These are phyloP conservation scores for Brachionus paranguensis DNA, from an alignment of 1,140 invertebrate genomes.

Conservation along the genomic window DNA sequence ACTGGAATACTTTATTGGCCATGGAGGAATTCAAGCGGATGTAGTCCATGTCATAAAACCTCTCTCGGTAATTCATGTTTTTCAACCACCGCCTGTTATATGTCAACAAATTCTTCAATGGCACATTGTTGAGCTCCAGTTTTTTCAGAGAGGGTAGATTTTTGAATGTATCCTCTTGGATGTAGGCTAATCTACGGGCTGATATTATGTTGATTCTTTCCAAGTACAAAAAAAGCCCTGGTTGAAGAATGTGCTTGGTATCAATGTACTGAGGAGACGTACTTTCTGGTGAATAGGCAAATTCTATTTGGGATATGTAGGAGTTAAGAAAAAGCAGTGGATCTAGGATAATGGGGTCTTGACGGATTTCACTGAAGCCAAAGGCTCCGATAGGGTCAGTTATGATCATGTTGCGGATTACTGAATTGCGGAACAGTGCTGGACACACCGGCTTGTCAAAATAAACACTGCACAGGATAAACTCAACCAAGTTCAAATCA, in stretches of 20 bases:
- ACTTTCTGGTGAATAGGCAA: neutral
- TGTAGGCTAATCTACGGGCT: neutral
- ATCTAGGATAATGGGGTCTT: neutral
- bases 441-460: neutral
- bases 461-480: conserved; percentile 1
- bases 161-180: conserved; percentile 19
- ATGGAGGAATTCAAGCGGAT: conserved; percentile 5
- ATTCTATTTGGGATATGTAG: neutral
- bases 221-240: neutral
- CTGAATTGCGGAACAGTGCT: neutral
- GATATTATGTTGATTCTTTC: neutral
- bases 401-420: neutral
- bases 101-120: neutral
- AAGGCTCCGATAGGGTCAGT: conserved; percentile 10
- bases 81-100: neutral
- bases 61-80: neutral
- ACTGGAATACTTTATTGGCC: neutral
- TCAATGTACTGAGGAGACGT: neutral
- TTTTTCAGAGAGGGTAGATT: neutral
- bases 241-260: neutral
- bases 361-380: neutral
- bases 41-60: neutral
- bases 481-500: neutral
- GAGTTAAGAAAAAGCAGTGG: neutral
- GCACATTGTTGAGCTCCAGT: conserved; percentile 5